These are phyloP conservation scores for Macroramphosus scolopax DNA, from an alignment of 2,797 vertebrate species.

Conservation along the genomic window DNA sequence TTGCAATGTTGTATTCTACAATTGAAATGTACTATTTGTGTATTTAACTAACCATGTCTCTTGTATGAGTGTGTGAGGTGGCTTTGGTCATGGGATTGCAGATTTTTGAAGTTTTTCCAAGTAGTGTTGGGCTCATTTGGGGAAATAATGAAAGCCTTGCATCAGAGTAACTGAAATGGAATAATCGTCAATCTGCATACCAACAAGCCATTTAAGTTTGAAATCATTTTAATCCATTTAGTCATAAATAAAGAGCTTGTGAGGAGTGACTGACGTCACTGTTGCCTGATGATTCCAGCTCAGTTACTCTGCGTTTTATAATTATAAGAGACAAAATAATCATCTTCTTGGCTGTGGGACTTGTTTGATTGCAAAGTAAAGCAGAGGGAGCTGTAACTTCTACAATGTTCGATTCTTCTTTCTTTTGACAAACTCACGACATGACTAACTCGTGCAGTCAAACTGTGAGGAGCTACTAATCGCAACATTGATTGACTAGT, in stretches of 20 bases:
- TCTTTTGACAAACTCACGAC: constrained; percentile 21
- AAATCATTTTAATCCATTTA: neutral
- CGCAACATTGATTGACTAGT: constrained; percentile 3
- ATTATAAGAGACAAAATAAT: constrained; percentile 15
- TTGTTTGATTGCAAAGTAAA: constrained; percentile 24
- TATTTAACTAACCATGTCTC: constrained; percentile 68
- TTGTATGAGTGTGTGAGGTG: constrained; percentile 73
- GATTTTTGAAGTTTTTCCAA: constrained; percentile 27
- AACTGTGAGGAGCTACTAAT: constrained; percentile 31
- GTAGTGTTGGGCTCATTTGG: constrained; percentile 38
- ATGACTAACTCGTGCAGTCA: constrained; percentile 18
- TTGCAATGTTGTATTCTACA: constrained; percentile 22
- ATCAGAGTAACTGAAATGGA: constrained; percentile 58
- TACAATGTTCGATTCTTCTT: constrained; percentile 11
- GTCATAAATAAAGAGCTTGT: neutral
- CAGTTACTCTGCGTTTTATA: constrained; percentile 42
- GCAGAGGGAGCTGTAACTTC: constrained; percentile 26
- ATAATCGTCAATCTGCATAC: constrained; percentile 6
- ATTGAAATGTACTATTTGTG: constrained; percentile 50
- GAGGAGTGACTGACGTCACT: neutral
- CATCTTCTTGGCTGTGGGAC: constrained; percentile 30
- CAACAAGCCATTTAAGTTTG: neutral
- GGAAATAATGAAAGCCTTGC: constrained; percentile 15
- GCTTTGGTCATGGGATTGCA: constrained; percentile 62
- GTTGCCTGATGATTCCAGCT: constrained; percentile 45